Evolutionary conservation across 2,888 invertebrate genomes (phyloP).

Genomic region (Auanema freiburgensis): DNA sequence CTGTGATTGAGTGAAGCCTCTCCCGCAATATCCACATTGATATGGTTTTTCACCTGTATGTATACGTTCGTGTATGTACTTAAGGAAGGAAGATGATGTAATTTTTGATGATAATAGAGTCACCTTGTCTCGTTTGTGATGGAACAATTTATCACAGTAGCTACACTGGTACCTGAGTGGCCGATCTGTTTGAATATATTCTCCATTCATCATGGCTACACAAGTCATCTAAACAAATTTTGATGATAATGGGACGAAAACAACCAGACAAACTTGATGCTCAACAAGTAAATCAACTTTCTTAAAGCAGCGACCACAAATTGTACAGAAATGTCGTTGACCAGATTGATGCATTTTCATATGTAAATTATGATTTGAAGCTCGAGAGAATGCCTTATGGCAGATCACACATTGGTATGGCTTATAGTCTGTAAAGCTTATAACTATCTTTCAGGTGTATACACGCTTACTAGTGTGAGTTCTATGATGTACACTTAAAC

Average conservation of each 20-base stretch:
- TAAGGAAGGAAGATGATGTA: no score
- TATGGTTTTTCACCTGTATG: slow-evolving; percentile 58
- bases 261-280: not conserved
- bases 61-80: slow-evolving; percentile 45
- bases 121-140: slow-evolving; percentile 46
- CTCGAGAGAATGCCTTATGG: slow-evolving; percentile 26
- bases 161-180: slow-evolving; percentile 39
- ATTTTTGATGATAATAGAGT: not conserved
- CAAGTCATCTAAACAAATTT: slow-evolving; percentile 14
- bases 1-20: slow-evolving; percentile 50
- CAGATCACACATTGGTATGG: slow-evolving; percentile 31
- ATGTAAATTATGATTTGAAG: slow-evolving; percentile 30
- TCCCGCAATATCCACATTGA: slow-evolving; percentile 49
- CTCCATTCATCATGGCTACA: slow-evolving; percentile 22
- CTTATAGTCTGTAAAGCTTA: slow-evolving; percentile 10
- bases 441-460: not conserved
- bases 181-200: slow-evolving; percentile 15
- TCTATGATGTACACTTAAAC: slow-evolving; percentile 15
- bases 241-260: not conserved
- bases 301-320: slow-evolving; percentile 36
- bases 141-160: slow-evolving; percentile 47
- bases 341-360: slow-evolving; percentile 34
- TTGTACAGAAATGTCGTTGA: slow-evolving; percentile 30
- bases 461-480: slow-evolving; percentile 15
- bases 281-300: slow-evolving; percentile 10